A percentile compares a stretch with the other conserved stretches of the same genome.
These are phyloP conservation scores for Volucella zonaria DNA, from an alignment of 2,888 invertebrate genomes.

Conservation along the genomic window DNA sequence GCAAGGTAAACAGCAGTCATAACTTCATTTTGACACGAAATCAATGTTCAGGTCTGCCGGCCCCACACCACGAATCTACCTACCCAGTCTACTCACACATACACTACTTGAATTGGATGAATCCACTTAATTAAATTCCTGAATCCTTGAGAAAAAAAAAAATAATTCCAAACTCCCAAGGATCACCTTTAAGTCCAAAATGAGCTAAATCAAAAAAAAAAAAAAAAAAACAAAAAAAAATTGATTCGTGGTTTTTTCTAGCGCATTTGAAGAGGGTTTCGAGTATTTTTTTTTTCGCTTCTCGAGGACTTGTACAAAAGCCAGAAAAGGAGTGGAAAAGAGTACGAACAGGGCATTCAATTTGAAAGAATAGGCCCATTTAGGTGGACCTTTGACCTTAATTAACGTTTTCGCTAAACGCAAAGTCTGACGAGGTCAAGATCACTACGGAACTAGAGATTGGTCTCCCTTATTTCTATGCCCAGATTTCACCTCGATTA, in stretches of 20 bases:
- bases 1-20: conserved; percentile 45
- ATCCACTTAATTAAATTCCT: conserved; percentile 43
- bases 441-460: conserved; percentile 8
- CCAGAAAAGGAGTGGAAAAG: background rate
- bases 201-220: background rate
- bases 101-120: conserved; percentile 15
- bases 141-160: conserved; percentile 42
- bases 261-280: conserved; percentile 17
- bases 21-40: conserved; percentile 57
- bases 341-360: background rate
- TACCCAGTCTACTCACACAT: background rate
- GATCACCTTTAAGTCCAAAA: conserved; percentile 19
- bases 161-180: background rate
- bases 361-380: conserved; percentile 16
- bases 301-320: conserved; percentile 7
- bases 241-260: conserved; percentile 22
- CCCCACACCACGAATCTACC: background rate
- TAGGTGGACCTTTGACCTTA: conserved; percentile 41
- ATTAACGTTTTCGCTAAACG: conserved; percentile 25
- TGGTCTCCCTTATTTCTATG: background rate
- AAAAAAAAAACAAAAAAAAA: conserved; percentile 18
- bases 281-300: conserved; percentile 7
- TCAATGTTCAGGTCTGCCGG: conserved; percentile 35
- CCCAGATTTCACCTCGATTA: background rate
- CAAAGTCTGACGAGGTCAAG: conserved; percentile 34